A percentile compares a stretch with the other conserved stretches of the same genome.
Conservation (phyloP, 2,888 invertebrate species). For the Epiblema foenella region DNA sequence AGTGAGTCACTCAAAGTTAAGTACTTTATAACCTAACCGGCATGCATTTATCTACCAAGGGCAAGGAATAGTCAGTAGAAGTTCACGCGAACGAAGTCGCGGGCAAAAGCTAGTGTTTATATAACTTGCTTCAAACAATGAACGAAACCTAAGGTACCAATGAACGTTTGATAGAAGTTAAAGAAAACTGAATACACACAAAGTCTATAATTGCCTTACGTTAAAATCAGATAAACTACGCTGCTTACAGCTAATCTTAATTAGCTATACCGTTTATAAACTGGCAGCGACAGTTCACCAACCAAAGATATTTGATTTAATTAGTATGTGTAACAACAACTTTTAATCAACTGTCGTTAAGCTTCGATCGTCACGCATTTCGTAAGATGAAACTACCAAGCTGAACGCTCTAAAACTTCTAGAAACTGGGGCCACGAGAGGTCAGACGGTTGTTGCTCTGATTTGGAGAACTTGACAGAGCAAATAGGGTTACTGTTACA, state of each 20-base stretch:
- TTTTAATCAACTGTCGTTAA: neutral
- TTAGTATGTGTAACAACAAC: neutral
- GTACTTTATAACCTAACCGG: no score
- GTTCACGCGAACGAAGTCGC: no score
- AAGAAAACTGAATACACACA: neutral
- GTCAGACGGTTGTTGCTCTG: conserved; percentile 9
- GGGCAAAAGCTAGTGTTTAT: no score
- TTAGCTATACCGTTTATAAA: no score
- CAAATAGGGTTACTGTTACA: conserved; percentile 8
- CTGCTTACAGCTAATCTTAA: no score
- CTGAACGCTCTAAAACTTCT: neutral
- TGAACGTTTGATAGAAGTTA: neutral
- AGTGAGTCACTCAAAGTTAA: no score
- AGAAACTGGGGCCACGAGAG: conserved; percentile 4
- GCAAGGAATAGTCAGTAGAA: no score
- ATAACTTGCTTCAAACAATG: neutral
- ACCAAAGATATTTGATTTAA: neutral
- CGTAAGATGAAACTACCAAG: neutral
- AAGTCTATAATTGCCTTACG: neutral
- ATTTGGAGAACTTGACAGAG: conserved; percentile 1
- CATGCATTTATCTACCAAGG: no score
- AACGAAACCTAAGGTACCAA: neutral
- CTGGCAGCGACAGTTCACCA: no score
- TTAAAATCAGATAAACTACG: neutral
- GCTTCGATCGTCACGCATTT: neutral